A percentile compares a stretch with the other conserved stretches of the same genome.
These are phyloP conservation scores for Crossocerus cetratus DNA, from an alignment of 2,888 invertebrate species.

Conservation along the genomic window DNA sequence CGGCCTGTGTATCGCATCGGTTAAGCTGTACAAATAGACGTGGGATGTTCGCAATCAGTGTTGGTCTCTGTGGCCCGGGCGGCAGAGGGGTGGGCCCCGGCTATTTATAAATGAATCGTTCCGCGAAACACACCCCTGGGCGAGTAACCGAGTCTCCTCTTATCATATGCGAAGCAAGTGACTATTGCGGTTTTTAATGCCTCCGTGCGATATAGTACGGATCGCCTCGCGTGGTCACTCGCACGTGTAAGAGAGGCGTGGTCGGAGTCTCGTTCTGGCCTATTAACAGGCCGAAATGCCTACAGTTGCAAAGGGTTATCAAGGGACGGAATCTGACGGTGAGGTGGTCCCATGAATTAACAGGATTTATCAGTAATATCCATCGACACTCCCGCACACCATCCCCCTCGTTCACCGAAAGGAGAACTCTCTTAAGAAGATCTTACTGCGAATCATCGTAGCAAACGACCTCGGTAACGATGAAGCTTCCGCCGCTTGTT, in stretches of 20 bases:
- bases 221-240: too few species aligned
- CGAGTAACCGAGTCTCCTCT: slow-evolving; percentile 55
- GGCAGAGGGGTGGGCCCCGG: slow-evolving; percentile 51
- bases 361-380: slow-evolving; percentile 66
- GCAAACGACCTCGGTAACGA: slow-evolving; percentile 63
- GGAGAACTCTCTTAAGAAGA: slow-evolving; percentile 41
- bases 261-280: too few species aligned
- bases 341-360: slow-evolving; percentile 68
- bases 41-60: slow-evolving; percentile 74
- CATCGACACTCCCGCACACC: slow-evolving; percentile 27
- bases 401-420: slow-evolving; percentile 13
- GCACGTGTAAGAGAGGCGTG: too few species aligned
- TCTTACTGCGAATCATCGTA: slow-evolving; percentile 60
- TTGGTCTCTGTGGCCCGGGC: slow-evolving; percentile 46
- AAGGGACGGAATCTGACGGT: slow-evolving; percentile 23
- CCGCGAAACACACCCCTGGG: slow-evolving; percentile 60
- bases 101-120: slow-evolving; percentile 70
- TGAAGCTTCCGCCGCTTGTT: slow-evolving; percentile 65
- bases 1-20: slow-evolving; percentile 72
- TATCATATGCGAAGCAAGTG: slow-evolving; percentile 41
- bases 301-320: too few species aligned
- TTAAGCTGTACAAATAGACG: slow-evolving; percentile 75
- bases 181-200: background rate
- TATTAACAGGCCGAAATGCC: too few species aligned
- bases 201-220: too few species aligned